Evolutionary conservation across 1,140 invertebrate genomes (phyloP), one percentile per base, ranked within the genome.

Genomic region (Leptoteleia sp.): DNA sequence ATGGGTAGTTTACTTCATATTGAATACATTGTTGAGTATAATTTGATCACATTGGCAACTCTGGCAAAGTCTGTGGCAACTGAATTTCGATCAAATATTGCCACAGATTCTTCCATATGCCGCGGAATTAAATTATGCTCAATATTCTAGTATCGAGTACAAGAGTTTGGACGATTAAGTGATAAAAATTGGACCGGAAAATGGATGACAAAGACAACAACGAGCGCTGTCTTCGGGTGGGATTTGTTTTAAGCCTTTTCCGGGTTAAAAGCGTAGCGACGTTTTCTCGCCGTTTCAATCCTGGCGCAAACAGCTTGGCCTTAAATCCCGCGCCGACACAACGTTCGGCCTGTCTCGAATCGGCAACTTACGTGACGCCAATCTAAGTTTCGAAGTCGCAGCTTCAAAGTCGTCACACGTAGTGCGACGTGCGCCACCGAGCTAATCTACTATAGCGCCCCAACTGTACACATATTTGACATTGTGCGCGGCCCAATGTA

Each of bases 371-470:
- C 80, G 73, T 80, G 81, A 78, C 59, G 48, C 67, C 79, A 80
- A 82, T 82, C 81, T 80, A 78, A 78, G 78, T 82, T 82, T 76
- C 33, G 40, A 76, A 76, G 48, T 61, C 61, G 45, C 57, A 70
- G 75, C 71, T 78, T 73, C 65, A 65, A 68, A 76, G 62, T 80
- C 71, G 62, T 70, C 72, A 61, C 64, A 65, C 62, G 73, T 79
- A 76, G 55, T 3, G 38, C 68, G 48, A 71, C 62, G 76, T 72
- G 67, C 59, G 50, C 75, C 61, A 68, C 62, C 62, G 22, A 73
- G 42, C 48, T 79, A 79, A 73, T 79, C 76, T 73, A 67, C 45
- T 65, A n/a, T 55, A 35, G 37, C n/a, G 47, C 11, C 43, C 9
- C 9, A 47, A 64, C 9, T 64, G 59, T 67, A 59, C 47, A 67